phyloP scores from a whole-genome alignment of 2,113 vertebrate genomes.

The Cepphus grylle region DNA sequence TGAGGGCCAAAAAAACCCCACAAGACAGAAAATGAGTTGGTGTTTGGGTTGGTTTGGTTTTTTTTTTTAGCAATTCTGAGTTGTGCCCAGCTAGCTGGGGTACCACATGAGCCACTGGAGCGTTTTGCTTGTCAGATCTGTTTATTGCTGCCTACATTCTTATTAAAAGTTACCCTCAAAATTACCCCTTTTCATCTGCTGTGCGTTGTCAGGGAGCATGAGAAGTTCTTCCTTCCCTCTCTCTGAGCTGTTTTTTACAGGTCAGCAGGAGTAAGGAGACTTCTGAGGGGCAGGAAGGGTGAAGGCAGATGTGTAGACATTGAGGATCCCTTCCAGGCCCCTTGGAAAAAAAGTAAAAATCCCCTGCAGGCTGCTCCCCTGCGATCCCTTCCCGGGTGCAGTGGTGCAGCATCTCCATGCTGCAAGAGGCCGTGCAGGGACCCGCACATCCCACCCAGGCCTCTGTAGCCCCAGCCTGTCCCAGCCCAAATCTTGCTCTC shows the following conservation, averaged over 20 bases:
- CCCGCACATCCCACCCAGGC: not conserved
- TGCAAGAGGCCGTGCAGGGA: fast-evolving
- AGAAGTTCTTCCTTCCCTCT: not conserved
- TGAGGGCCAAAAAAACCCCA: not conserved
- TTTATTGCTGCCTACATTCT: not conserved
- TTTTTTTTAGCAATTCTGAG: not conserved
- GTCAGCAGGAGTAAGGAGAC: not conserved
- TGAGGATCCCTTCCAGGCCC: not conserved
- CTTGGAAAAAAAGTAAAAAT: not conserved
- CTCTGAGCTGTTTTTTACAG: not conserved
- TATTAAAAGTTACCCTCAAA: too few relatives aligned
- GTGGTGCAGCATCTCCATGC: not conserved
- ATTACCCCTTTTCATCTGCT: too few relatives aligned
- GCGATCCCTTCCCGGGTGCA: fast-evolving
- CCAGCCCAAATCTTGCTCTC: not conserved
- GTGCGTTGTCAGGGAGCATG: not conserved
- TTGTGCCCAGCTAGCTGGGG: not conserved
- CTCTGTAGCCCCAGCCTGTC: not conserved
- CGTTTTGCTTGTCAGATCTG: not conserved
- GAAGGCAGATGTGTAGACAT: not conserved
- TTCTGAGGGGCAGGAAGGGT: not conserved
- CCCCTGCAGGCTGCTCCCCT: not conserved
- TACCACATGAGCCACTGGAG: not conserved
- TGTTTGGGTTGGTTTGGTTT: not conserved
- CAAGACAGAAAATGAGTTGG: not conserved